Evolutionary conservation across 2,888 invertebrate species (phyloP).

Genomic region (Leucania comma): DNA sequence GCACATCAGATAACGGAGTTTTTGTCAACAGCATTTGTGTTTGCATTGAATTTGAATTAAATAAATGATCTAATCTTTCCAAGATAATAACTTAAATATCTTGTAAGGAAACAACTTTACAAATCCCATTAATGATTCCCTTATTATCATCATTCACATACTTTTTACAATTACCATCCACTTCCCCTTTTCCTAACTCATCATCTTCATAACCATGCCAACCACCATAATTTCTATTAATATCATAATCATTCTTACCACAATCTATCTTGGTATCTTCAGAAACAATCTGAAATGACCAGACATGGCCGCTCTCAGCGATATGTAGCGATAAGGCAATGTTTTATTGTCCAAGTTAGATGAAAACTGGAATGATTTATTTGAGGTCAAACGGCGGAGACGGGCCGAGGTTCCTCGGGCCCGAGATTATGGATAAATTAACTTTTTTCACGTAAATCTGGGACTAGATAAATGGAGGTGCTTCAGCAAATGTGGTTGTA

Average conservation of each 20-base stretch:
- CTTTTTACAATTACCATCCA: background rate
- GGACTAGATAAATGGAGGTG: slow-evolving; percentile 44
- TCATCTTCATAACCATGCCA: background rate
- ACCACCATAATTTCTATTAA: slow-evolving; percentile 23
- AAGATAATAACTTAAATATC: background rate
- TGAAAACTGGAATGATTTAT: slow-evolving; percentile 72
- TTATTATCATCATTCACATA: background rate
- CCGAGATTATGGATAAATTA: slow-evolving; percentile 56
- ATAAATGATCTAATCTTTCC: background rate
- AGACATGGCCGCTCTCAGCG: slow-evolving; percentile 50
- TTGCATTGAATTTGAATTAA: background rate
- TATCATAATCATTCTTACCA: slow-evolving; percentile 25
- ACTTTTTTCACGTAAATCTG: slow-evolving; percentile 49
- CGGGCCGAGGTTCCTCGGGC: slow-evolving; percentile 51
- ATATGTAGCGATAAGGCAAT: slow-evolving; percentile 57
- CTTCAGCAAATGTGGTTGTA: slow-evolving; percentile 45
- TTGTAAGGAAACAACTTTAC: too few relatives aligned
- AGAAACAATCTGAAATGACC: slow-evolving; percentile 54
- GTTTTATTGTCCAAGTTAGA: slow-evolving; percentile 73
- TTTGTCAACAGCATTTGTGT: background rate
- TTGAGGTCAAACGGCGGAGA: slow-evolving; percentile 70
- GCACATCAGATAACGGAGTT: background rate
- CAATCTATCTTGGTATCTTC: slow-evolving; percentile 41
- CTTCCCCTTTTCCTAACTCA: background rate
- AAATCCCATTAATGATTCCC: background rate